Evolutionary conservation across 2,888 invertebrate species (phyloP), one percentile per base, ranked within the genome.

Genomic region (Drepanosiphum platanoidis): DNA sequence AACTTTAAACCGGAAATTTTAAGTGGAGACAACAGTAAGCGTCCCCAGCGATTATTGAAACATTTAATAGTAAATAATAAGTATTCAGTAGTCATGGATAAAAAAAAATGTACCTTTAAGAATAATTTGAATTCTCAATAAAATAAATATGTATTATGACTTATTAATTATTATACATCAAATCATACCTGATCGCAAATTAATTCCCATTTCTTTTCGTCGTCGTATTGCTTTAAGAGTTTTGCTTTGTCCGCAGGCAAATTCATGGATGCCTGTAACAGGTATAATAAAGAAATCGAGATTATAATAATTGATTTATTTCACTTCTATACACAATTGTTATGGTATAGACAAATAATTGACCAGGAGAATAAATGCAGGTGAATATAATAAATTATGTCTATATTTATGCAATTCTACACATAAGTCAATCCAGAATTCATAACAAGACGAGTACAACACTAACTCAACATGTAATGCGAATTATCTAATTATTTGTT

Each of bases 131-230:
- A n/a, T n/a, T n/a, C n/a, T n/a, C n/a, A n/a, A n/a, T n/a, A n/a
- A n/a, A n/a, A n/a, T n/a, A n/a, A n/a, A n/a, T n/a, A n/a, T n/a
- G n/a, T n/a, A n/a, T n/a, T n/a, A n/a, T n/a, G n/a, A n/a, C n/a
- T n/a, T n/a, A n/a, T n/a, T n/a, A 58, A 36, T n/a, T 36, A n/a
- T 39, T 87, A 89, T 92, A 91, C 22, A 42, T 5, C n/a, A 9
- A 9, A 13, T 46, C 18, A 5, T 90, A 96, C 96, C 93, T 97
- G 98, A 93, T 99, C 99, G 92, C 98, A 98, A 91, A 99, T 97
- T 90, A 99, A 95, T 91, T 99, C 98, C 99, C 99, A 99, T 91
- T 99, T 99, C 91, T 98, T 98, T 90, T 98, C 97, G 90, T 96
- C 95, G 91, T 98, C 98, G 90, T 99, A 99, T 90, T 95, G 96